Evolutionary conservation across 2,113 vertebrate genomes (phyloP).

Genomic region (Epinephelus cyanopodus): DNA sequence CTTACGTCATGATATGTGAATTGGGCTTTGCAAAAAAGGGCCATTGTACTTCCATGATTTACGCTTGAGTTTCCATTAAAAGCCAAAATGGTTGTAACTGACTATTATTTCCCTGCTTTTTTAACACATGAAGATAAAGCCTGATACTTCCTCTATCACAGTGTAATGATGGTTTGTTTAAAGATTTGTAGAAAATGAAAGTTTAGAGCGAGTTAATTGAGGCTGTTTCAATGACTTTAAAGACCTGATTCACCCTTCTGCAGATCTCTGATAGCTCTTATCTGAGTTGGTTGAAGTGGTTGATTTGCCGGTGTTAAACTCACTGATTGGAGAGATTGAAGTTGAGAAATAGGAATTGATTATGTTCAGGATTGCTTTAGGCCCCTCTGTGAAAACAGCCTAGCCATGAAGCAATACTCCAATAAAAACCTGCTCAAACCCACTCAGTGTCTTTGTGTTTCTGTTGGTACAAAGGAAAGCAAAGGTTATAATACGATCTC

Average conservation of each 20-base stretch:
- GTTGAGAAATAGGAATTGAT: neutral
- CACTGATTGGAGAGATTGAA: neutral
- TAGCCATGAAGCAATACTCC: slow-evolving; percentile 26
- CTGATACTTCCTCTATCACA: neutral
- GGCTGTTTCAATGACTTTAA: slow-evolving; percentile 22
- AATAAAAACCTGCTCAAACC: slow-evolving; percentile 69
- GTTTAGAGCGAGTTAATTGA: neutral
- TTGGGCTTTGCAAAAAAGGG: neutral
- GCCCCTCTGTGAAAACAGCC: slow-evolving; percentile 33
- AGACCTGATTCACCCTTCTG: neutral
- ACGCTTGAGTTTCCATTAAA: slow-evolving; percentile 5
- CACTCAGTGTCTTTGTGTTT: slow-evolving; percentile 10
- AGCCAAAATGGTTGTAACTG: no score
- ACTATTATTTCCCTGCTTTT: neutral
- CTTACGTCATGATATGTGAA: neutral
- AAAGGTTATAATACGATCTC: no score
- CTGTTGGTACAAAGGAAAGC: no score
- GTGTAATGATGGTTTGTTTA: slow-evolving; percentile 1
- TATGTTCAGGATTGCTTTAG: slow-evolving; percentile 25
- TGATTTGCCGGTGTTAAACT: slow-evolving; percentile 33
- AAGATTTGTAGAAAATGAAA: neutral
- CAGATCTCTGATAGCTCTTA: slow-evolving; percentile 16
- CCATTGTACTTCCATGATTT: neutral
- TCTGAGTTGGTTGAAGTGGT: slow-evolving; percentile 20
- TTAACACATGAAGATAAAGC: slow-evolving; percentile 3